Evolutionary conservation across 2,113 vertebrate species (phyloP), one percentile per base, ranked within the genome.

Genomic region (Casuarius casuarius): DNA sequence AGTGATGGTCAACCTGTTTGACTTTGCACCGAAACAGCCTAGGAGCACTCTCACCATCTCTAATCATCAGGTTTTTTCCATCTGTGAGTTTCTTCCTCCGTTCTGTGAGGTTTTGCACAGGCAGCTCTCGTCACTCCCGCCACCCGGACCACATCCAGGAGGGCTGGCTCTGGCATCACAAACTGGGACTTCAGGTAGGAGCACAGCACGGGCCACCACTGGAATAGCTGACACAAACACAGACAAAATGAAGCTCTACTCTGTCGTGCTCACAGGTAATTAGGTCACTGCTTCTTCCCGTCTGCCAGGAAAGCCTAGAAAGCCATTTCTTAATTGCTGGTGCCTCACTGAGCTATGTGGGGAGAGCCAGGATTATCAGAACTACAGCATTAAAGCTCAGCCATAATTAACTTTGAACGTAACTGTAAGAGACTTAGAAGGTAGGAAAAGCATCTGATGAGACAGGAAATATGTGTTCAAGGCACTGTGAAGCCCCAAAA

Each of bases 201-300:
- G 68, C 52, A 3, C 0, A 52, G 42, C 38, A 72, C 0, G 0
- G 42, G 38, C 31, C 44, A 22, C 0, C 10, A 3, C 5, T 6
- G 29, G 56, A 31, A 33, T 16, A 14, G 56, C 17, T 29, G 2
- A 35, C n/a, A 63, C 23, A 26, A 40, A 81, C 61, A 59, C 7
- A 63, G 16, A 65, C 59, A 38, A 0, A 22, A 81, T 51, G 66
- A 72, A 81, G 84, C 65, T 91, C 65, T 87, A 77, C 22, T 58
- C 56, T 54, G 70, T 52, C 74, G 10, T 35, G 51, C 31, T 13
- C 3, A 29, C n/a, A 21, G 33, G 74, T 25, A 89, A 31, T 31
- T 51, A 40, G 29, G 7, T 70, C 49, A 70, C 25, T 0, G 4
- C 31, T 40, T 70, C 80, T 56, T 65, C 28, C 1, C 2, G 38